Conservation (phyloP, 1,140 invertebrate genomes). For the Bathynomus jamesi region DNA sequence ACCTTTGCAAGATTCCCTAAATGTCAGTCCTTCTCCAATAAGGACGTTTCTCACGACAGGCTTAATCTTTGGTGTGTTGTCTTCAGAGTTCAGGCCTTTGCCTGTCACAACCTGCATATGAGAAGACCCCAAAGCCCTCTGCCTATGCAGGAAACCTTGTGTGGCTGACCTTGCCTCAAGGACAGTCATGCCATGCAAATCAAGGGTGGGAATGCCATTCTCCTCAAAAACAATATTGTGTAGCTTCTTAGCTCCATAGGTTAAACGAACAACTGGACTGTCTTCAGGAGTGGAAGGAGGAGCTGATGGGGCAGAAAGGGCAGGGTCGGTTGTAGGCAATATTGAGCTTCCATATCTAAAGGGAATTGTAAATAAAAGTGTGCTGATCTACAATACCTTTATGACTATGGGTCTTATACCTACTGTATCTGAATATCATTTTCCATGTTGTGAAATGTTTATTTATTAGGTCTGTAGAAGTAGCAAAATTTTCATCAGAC, state of each 20-base stretch:
- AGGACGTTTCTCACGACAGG: constrained; percentile 13
- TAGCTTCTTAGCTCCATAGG: background rate
- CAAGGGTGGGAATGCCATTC: constrained; percentile 7
- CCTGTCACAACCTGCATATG: constrained; percentile 8
- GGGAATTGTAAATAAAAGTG: too few species aligned
- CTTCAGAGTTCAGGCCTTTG: constrained; percentile 1
- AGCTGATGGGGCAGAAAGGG: background rate
- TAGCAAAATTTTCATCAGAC: too few species aligned
- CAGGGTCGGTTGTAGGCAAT: too few species aligned
- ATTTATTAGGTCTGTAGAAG: too few species aligned
- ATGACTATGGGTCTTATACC: too few species aligned
- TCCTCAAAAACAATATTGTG: background rate
- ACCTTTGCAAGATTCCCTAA: background rate
- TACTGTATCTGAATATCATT: too few species aligned
- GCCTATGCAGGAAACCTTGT: constrained; percentile 3
- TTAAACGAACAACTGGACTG: background rate
- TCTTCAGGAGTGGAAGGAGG: background rate
- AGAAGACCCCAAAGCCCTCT: background rate
- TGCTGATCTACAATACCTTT: too few species aligned
- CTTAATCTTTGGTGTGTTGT: constrained; percentile 3
- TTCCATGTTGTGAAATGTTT: too few species aligned
- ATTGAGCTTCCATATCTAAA: too few species aligned
- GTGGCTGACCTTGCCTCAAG: background rate
- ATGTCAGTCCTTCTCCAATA: background rate
- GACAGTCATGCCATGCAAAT: background rate